A percentile compares a stretch with the other conserved stretches of the same genome.
These are phyloP conservation scores for Rhagoletis pomonella DNA, from an alignment of 1,140 invertebrate genomes.

Conservation along the genomic window DNA sequence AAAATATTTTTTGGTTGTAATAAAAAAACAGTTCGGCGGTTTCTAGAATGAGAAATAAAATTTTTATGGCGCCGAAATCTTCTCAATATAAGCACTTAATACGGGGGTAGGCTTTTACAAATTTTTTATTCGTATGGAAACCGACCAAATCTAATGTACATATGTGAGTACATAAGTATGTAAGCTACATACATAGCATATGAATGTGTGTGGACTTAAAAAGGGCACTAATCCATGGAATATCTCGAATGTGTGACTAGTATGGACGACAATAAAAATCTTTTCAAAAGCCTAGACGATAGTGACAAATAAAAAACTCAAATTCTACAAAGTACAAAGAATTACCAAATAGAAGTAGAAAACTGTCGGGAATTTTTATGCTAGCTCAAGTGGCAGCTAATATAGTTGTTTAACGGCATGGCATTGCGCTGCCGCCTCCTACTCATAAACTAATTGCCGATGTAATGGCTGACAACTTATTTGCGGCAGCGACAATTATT, in stretches of 20 bases:
- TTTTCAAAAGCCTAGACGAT: background rate
- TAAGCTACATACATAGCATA: too few species aligned
- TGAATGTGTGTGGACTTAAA: too few species aligned
- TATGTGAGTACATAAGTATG: too few species aligned
- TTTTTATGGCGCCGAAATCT: too few species aligned
- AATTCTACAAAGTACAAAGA: background rate
- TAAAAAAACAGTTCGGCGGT: too few species aligned
- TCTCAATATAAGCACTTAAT: too few species aligned
- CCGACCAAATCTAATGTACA: too few species aligned
- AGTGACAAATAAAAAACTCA: background rate
- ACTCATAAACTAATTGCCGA: constrained; percentile 23
- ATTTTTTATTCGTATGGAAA: too few species aligned
- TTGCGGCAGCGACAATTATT: constrained; percentile 21
- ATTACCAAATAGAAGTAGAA: background rate
- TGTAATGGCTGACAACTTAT: constrained; percentile 37
- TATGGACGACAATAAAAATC: background rate
- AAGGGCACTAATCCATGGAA: too few species aligned
- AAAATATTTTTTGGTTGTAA: too few species aligned
- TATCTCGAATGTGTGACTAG: background rate
- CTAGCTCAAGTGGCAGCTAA: background rate
- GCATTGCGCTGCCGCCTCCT: background rate
- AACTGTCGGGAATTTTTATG: background rate
- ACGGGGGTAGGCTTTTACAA: too few species aligned
- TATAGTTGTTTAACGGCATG: background rate
- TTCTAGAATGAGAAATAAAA: too few species aligned